Conservation (phyloP, 2,797 vertebrate genomes). For the Sebastes hubbsi region DNA sequence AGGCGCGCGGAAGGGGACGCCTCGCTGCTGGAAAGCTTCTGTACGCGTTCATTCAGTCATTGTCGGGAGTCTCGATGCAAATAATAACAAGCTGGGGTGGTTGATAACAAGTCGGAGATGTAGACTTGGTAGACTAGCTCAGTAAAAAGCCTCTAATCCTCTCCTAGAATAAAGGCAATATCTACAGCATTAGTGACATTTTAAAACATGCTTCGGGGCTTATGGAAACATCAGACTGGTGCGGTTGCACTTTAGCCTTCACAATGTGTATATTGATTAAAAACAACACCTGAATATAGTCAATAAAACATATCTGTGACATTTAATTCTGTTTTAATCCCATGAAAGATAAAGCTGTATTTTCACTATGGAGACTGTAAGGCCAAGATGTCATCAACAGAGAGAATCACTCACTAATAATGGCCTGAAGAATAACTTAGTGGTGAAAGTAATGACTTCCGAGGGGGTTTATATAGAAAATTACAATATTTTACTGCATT, state of each 20-base stretch:
- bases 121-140: neutral
- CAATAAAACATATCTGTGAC: neutral
- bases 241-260: neutral
- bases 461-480: neutral
- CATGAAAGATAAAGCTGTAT: neutral
- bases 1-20: constrained; percentile 17
- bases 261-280: constrained; percentile 18
- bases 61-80: neutral
- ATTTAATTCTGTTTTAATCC: neutral
- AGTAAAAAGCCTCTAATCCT: neutral
- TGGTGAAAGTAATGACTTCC: neutral
- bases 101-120: constrained; percentile 4
- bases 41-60: neutral
- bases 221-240: neutral
- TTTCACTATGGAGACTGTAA: constrained; percentile 1
- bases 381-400: constrained; percentile 2
- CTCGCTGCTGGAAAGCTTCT: neutral
- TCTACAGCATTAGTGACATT: constrained; percentile 21
- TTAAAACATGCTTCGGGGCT: neutral
- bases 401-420: constrained; percentile 3
- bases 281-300: neutral
- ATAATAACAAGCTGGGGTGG: neutral
- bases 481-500: neutral
- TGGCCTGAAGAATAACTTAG: neutral
- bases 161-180: neutral